Evolutionary conservation across 2,113 vertebrate genomes (phyloP), one percentile per base, ranked within the genome.

Genomic region (Archilochus colubris): DNA sequence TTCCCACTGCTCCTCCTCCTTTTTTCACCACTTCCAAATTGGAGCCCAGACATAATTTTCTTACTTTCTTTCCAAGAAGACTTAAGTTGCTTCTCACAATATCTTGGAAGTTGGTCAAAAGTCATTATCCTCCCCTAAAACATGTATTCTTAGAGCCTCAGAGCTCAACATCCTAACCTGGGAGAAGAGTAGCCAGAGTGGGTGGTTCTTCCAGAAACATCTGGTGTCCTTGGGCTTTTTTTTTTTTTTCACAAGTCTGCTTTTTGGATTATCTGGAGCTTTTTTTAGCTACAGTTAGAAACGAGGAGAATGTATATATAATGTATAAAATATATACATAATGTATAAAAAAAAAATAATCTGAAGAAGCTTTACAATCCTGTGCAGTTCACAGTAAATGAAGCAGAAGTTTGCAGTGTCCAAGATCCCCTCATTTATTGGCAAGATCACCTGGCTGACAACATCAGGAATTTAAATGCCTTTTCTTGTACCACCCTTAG

Each of bases 401-500:
- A 89, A 94, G 54, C 21, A 91, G n/a, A 18, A 90, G 25, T 44
- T 46, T 44, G 48, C 30, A 81, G 55, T 44, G 61, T 94, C 94
- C 91, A 96, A 94, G 73, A 95, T 81, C 81, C 94, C 40, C 68
- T 93, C 95, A 75, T 77, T 92, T 86, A 90, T 25, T 95, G 95
- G 95, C 96, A 94, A 67, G 68, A 77, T 92, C 88, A 62, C 31
- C 88, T 86, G 92, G 86, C 86, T 61, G 53, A 91, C 54, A 93
- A 80, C 86, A 93, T 88, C 82, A 96, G 81, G 87, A 90, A 94
- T 38, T 77, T 90, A 78, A 95, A 88, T 82, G 6, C 44, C 72
- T 88, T 81, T 78, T 63, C 75, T 81, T 90, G 92, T 94, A 93
- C 80, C 95, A 95, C 80, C 95, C 94, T 94, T 91, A 95, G 86